Evolutionary conservation across 2,113 vertebrate genomes (phyloP).

Genomic region (Coptodon bakossiorum): DNA sequence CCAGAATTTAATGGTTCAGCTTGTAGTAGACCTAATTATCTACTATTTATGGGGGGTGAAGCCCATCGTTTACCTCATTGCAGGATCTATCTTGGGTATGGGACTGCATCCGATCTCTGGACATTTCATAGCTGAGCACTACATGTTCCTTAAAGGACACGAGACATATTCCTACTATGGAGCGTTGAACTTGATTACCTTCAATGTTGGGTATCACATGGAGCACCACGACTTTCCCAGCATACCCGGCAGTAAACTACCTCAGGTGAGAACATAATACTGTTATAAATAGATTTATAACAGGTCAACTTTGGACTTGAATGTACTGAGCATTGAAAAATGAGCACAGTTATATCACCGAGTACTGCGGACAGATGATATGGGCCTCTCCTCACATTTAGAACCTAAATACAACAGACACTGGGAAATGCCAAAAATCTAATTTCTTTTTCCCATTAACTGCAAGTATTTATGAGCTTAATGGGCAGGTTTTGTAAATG

Average conservation of each 20-base stretch:
- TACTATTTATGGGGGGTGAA: constrained; percentile 84
- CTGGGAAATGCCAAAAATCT: not conserved
- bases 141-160: constrained; percentile 92
- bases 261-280: constrained; percentile 73
- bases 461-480: constrained; percentile 18
- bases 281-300: not conserved
- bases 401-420: not conserved
- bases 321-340: not conserved
- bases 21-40: constrained; percentile 73
- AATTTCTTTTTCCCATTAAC: not conserved
- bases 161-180: constrained; percentile 99
- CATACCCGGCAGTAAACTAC: constrained; percentile 89
- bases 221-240: constrained; percentile 98
- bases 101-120: constrained; percentile 95
- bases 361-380: not conserved
- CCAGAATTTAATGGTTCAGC: constrained; percentile 78
- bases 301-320: not conserved
- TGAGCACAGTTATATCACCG: not conserved
- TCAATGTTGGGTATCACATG: constrained; percentile 97
- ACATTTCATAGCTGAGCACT: constrained; percentile 97
- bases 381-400: not conserved
- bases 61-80: constrained; percentile 85
- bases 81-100: constrained; percentile 85
- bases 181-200: constrained; percentile 89
- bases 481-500: constrained; percentile 7